Evolutionary conservation across 2,113 vertebrate genomes (phyloP).

Genomic region (Kryptolebias marmoratus): DNA sequence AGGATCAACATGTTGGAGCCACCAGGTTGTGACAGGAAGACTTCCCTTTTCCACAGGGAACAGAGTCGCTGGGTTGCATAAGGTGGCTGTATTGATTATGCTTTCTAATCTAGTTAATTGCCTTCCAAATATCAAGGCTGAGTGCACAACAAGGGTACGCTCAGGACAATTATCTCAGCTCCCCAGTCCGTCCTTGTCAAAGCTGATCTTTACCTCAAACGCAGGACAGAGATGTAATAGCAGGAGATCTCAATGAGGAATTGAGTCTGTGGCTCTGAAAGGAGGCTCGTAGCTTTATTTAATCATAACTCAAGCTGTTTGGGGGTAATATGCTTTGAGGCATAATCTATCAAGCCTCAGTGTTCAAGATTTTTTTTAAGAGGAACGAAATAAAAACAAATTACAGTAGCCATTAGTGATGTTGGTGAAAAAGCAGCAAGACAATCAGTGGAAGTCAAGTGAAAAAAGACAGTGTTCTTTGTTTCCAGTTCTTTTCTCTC

Average conservation of each 20-base stretch:
- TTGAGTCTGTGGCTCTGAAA: constrained; percentile 5
- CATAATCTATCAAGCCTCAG: neutral
- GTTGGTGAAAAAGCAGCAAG: neutral
- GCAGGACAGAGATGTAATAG: constrained; percentile 7
- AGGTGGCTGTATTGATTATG: constrained; percentile 49
- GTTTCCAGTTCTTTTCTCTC: constrained; percentile 28
- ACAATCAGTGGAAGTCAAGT: neutral
- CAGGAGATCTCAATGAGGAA: constrained; percentile 21
- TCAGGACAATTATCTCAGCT: constrained; percentile 34
- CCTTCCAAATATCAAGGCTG: constrained; percentile 53
- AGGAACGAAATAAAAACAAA: neutral
- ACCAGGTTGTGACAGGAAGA: constrained; percentile 4
- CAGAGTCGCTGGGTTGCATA: constrained; percentile 6
- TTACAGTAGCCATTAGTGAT: too few relatives aligned
- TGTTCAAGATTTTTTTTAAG: neutral
- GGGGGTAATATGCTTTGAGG: neutral
- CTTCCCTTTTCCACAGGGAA: constrained; percentile 14
- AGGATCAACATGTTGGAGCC: constrained; percentile 8
- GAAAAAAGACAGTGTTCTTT: constrained; percentile 7
- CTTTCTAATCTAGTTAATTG: constrained; percentile 64
- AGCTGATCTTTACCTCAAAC: constrained; percentile 33
- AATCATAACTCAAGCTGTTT: neutral
- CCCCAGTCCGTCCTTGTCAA: constrained; percentile 51
- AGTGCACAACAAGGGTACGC: constrained; percentile 43
- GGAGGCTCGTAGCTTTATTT: constrained; percentile 1